Evolutionary conservation across 1,140 invertebrate species (phyloP).

Genomic region (Lucilia cuprina): DNA sequence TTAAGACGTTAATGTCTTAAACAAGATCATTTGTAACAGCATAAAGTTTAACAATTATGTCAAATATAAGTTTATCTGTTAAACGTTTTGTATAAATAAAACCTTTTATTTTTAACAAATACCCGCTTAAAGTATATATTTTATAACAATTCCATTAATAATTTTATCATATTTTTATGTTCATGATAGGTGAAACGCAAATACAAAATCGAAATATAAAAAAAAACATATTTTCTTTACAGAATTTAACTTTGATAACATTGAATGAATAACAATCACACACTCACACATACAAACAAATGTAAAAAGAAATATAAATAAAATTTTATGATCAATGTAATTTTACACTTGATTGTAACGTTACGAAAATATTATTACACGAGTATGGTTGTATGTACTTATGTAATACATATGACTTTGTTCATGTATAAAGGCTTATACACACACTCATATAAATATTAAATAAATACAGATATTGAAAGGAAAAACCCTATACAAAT

Average conservation of each 20-base stretch:
- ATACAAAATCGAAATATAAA: neutral
- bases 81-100: too few species aligned
- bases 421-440: too few species aligned
- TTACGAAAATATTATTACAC: neutral
- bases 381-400: neutral
- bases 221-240: neutral
- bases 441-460: neutral
- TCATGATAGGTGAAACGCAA: too few species aligned
- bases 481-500: neutral
- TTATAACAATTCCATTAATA: neutral
- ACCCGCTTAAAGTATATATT: neutral
- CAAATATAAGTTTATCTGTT: too few species aligned
- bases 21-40: too few species aligned
- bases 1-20: too few species aligned
- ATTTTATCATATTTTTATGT: neutral
- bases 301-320: neutral
- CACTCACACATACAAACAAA: neutral
- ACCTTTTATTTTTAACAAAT: too few species aligned
- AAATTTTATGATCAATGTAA: neutral
- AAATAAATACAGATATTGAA: neutral
- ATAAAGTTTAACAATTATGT: too few species aligned
- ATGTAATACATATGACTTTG: neutral
- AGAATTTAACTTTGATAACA: too few species aligned
- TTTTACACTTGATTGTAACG: neutral
- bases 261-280: neutral